A percentile compares a stretch with the other conserved stretches of the same genome.
These are phyloP conservation scores for Drosophila neutralis DNA, from an alignment of 2,888 invertebrate genomes.

Conservation along the genomic window DNA sequence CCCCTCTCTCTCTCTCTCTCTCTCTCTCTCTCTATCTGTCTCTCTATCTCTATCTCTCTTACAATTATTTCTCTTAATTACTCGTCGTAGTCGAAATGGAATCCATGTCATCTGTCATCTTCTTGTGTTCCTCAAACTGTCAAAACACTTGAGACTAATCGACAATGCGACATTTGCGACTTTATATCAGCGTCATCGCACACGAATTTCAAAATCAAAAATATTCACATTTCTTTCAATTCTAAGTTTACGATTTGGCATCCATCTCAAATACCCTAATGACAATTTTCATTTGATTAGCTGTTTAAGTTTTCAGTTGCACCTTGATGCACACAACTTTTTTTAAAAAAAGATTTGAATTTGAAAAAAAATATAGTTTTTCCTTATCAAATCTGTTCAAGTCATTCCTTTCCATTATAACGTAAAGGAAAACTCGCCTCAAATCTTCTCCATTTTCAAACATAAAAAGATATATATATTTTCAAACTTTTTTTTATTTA, in stretches of 20 bases:
- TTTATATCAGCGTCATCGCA: slow-evolving; percentile 37
- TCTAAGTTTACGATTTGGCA: neutral
- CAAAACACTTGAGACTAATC: slow-evolving; percentile 32
- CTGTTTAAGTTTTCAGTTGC: neutral
- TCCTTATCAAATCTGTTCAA: neutral
- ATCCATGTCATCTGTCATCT: slow-evolving; percentile 28
- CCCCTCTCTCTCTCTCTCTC: slow-evolving; percentile 7
- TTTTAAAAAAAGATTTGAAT: neutral
- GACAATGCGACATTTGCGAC: slow-evolving; percentile 19
- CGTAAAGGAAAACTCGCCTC: neutral
- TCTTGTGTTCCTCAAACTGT: slow-evolving; percentile 3
- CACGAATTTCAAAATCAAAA: slow-evolving; percentile 25
- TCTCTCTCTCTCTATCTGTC: slow-evolving; percentile 14
- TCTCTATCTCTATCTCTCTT: slow-evolving; percentile 5
- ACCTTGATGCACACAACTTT: neutral
- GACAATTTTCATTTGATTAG: neutral
- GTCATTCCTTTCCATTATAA: neutral
- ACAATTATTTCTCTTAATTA: neutral
- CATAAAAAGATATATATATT: neutral
- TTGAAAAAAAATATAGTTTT: neutral
- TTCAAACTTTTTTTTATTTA: neutral
- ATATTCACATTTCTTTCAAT: slow-evolving; percentile 42
- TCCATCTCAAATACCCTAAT: slow-evolving; percentile 10
- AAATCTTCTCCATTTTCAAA: neutral
- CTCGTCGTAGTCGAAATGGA: slow-evolving; percentile 17